These are phyloP conservation scores for Scomber japonicus DNA, from an alignment of 2,113 vertebrate genomes.

Conservation along the genomic window DNA sequence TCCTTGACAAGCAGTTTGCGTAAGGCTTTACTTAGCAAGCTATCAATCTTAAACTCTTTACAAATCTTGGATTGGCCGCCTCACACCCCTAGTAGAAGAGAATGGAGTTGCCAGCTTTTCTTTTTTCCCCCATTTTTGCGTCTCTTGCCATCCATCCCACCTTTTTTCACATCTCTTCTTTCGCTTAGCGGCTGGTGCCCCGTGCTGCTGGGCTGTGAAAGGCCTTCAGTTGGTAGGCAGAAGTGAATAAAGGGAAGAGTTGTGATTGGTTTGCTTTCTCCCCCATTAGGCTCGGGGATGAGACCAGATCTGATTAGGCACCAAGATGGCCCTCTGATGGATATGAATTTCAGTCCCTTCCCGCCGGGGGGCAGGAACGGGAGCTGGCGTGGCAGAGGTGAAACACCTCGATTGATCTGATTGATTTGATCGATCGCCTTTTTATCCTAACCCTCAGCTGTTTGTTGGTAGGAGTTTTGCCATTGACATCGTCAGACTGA, in stretches of 20 bases:
- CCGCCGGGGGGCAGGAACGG: conserved; percentile 79
- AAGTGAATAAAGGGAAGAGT: conserved; percentile 53
- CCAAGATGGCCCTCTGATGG: conserved; percentile 83
- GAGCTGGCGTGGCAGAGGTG: conserved; percentile 84
- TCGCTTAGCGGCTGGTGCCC: conserved; percentile 62
- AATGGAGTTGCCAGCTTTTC: conserved; percentile 28
- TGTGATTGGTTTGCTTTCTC: conserved; percentile 81
- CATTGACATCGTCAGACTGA: conserved; percentile 6
- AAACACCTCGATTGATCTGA: conserved; percentile 75
- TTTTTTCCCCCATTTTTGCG: neutral
- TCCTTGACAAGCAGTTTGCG: conserved; percentile 55
- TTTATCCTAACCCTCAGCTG: conserved; percentile 37
- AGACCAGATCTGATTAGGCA: conserved; percentile 82
- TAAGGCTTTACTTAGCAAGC: conserved; percentile 47
- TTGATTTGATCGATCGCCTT: conserved; percentile 55
- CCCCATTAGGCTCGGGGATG: conserved; percentile 80
- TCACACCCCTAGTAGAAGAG: conserved; percentile 9
- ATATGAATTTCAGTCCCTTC: conserved; percentile 84
- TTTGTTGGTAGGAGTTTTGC: conserved; percentile 30
- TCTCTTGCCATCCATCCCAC: conserved; percentile 37
- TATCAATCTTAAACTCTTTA: conserved; percentile 19
- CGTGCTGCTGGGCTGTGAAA: conserved; percentile 41
- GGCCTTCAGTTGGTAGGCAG: conserved; percentile 40
- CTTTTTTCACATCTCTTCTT: conserved; percentile 39
- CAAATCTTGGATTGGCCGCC: conserved; percentile 38